Percentiles rank a stretch among this genome's conserved stretches.
phyloP scores from a whole-genome alignment of 2,888 invertebrate species.

The Deilephila porcellus region DNA sequence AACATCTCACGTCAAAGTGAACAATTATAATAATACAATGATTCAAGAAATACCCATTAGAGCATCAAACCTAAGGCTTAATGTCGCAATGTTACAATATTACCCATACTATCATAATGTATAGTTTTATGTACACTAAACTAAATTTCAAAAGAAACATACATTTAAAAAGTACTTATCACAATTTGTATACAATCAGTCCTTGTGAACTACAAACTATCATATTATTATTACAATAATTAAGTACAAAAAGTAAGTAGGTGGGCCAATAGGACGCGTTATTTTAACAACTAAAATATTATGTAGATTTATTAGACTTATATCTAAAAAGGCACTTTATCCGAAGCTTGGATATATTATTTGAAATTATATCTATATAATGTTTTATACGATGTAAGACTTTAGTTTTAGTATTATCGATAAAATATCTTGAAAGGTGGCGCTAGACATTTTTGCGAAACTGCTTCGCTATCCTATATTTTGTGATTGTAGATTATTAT shows the following conservation, averaged over 20 bases:
- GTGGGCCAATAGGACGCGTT: constrained; percentile 14
- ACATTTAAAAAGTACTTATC: constrained; percentile 7
- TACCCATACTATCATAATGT: no score
- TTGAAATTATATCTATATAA: background rate
- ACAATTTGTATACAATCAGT: constrained; percentile 17
- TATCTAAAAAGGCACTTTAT: constrained; percentile 8
- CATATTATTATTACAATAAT: background rate
- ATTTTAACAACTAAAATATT: background rate
- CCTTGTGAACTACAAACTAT: constrained; percentile 8
- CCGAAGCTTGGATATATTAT: background rate
- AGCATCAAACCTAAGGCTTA: no score
- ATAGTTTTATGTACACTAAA: background rate
- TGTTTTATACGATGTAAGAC: background rate
- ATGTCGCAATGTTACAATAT: no score
- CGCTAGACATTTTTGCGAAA: background rate
- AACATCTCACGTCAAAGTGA: no score
- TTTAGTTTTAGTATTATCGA: background rate
- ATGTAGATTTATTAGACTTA: background rate
- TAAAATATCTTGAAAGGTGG: background rate
- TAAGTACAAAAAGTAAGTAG: constrained; percentile 11
- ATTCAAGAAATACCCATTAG: no score
- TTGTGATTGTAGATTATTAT: no score
- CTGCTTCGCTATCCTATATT: background rate
- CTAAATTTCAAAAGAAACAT: background rate
- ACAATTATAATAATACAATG: no score